Conservation (phyloP, 2,888 invertebrate genomes). For the Drosophila limbata region DNA sequence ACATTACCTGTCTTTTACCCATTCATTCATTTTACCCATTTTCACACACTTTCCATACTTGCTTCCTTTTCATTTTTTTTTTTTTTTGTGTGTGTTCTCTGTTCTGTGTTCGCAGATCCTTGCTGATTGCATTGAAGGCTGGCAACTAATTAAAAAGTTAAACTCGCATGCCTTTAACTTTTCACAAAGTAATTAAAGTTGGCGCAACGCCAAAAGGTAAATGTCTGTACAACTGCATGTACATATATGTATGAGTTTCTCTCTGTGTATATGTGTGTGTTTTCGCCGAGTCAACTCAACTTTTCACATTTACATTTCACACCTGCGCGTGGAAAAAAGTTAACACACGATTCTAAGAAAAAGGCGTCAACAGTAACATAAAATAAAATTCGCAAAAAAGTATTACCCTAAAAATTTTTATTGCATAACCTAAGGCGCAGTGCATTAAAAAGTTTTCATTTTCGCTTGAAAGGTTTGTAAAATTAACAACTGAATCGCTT, state of each 20-base stretch:
- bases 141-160: constrained; percentile 78
- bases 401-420: constrained; percentile 36
- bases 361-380: constrained; percentile 37
- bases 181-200: constrained; percentile 76
- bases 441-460: constrained; percentile 44
- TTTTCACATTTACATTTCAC: constrained; percentile 75
- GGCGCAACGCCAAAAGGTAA: constrained; percentile 63
- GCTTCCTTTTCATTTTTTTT: neutral
- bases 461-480: constrained; percentile 19
- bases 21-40: neutral
- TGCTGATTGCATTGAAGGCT: constrained; percentile 71
- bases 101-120: constrained; percentile 9
- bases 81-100: neutral
- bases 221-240: constrained; percentile 44
- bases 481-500: constrained; percentile 15
- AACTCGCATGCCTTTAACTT: constrained; percentile 76
- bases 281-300: constrained; percentile 54
- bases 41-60: constrained; percentile 6
- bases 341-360: constrained; percentile 57
- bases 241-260: constrained; percentile 9
- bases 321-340: constrained; percentile 68
- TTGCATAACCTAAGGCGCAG: constrained; percentile 53
- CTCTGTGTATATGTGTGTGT: constrained; percentile 11
- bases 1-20: constrained; percentile 16
- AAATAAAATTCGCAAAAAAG: constrained; percentile 41